Percentiles rank a stretch among this genome's conserved stretches.
Evolutionary conservation across 2,797 vertebrate genomes (phyloP).

Genomic region (Mionectes olivaceus): DNA sequence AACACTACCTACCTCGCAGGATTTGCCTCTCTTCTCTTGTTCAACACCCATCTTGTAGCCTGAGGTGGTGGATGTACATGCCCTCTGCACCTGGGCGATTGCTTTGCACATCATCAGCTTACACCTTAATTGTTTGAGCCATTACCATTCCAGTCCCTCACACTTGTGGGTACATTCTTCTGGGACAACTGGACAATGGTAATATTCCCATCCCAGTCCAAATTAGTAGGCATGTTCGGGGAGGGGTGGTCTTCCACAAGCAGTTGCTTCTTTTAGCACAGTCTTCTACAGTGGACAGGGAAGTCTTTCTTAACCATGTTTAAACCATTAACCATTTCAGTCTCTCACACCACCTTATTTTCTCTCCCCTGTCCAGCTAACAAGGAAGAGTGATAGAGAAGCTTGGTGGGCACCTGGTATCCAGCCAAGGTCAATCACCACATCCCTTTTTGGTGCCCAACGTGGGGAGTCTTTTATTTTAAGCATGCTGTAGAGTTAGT

Average conservation of each 20-base stretch:
- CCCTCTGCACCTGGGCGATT: not conserved
- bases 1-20: not conserved
- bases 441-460: not conserved
- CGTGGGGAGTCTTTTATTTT: fast-evolving
- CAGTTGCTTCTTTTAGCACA: not conserved
- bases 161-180: not conserved
- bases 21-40: not conserved
- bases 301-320: not conserved
- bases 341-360: not conserved
- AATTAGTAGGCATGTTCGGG: not conserved
- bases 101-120: not conserved
- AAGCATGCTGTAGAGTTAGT: not conserved
- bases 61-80: not conserved
- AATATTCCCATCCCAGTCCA: not conserved
- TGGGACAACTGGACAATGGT: not conserved
- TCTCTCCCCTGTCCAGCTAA: not conserved
- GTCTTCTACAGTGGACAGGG: not conserved
- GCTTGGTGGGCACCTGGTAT: not conserved
- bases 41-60: not conserved
- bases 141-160: not conserved
- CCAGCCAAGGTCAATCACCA: not conserved
- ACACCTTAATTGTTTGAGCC: not conserved
- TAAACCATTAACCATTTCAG: not conserved
- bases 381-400: not conserved
- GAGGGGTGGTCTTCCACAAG: not conserved